phyloP scores from a whole-genome alignment of 1,140 invertebrate species.

The Amphibalanus amphitrite region DNA sequence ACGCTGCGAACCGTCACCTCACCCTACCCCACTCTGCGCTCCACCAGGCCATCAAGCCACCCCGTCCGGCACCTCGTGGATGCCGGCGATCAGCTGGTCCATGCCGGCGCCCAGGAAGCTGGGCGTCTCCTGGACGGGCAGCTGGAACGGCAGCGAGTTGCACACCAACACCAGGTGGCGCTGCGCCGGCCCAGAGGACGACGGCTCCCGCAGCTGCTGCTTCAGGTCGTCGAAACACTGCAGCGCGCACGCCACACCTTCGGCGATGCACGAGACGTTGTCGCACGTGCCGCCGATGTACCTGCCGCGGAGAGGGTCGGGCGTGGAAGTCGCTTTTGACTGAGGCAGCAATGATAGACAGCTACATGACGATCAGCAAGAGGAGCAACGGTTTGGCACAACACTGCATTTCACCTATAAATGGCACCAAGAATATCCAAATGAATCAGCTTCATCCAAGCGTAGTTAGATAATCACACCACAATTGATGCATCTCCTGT shows the following conservation, averaged over 20 bases:
- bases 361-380: neutral
- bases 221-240: conserved; percentile 75
- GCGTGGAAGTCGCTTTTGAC: neutral
- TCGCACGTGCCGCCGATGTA: conserved; percentile 68
- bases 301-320: neutral
- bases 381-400: neutral
- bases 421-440: neutral
- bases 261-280: conserved; percentile 68
- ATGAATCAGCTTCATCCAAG: neutral
- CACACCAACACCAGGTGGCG: conserved; percentile 76
- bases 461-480: neutral
- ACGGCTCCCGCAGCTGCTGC: conserved; percentile 39
- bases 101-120: conserved; percentile 48
- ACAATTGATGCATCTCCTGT: neutral
- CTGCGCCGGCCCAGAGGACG: conserved; percentile 26
- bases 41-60: no score
- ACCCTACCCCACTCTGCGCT: no score
- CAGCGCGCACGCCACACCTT: conserved; percentile 71
- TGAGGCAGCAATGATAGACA: neutral
- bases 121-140: conserved; percentile 57
- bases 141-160: conserved; percentile 79
- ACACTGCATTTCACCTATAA: neutral
- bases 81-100: conserved; percentile 52
- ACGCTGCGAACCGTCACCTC: no score
- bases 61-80: conserved; percentile 39